A percentile compares a stretch with the other conserved stretches of the same genome.
phyloP scores from a whole-genome alignment of 2,888 invertebrate species.

The Palloptera scutellata region DNA sequence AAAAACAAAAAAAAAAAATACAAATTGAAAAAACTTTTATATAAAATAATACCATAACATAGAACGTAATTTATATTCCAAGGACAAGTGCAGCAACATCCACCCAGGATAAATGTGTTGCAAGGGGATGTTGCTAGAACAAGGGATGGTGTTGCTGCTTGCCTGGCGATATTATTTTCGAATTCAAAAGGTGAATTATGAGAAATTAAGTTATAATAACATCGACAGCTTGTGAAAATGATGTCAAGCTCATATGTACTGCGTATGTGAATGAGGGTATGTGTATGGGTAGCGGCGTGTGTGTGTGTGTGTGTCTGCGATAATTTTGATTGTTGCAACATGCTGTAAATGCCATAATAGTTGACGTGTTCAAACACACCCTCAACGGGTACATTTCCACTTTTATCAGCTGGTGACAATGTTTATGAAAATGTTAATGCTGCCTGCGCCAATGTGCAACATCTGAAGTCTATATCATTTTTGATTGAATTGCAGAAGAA shows the following conservation, averaged over 20 bases:
- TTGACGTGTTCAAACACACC: neutral
- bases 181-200: constrained; percentile 44
- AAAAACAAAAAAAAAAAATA: constrained; percentile 12
- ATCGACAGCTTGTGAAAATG: constrained; percentile 60
- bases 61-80: neutral
- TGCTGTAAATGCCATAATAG: neutral
- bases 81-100: neutral
- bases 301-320: constrained; percentile 16
- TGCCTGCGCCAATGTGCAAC: no score
- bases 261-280: neutral
- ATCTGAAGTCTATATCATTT: no score
- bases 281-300: neutral
- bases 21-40: constrained; percentile 15
- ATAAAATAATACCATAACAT: constrained; percentile 6
- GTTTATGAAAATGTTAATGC: neutral
- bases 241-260: constrained; percentile 23
- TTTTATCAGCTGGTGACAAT: neutral
- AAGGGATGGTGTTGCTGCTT: no score
- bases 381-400: neutral
- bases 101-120: constrained; percentile 17
- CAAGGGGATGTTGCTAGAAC: neutral
- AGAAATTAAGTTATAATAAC: constrained; percentile 63
- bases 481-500: neutral
- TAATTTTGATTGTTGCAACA: neutral
- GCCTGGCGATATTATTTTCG: no score